Conservation (phyloP, 2,797 vertebrate species). For the Cynodonichthys magdalenae region DNA sequence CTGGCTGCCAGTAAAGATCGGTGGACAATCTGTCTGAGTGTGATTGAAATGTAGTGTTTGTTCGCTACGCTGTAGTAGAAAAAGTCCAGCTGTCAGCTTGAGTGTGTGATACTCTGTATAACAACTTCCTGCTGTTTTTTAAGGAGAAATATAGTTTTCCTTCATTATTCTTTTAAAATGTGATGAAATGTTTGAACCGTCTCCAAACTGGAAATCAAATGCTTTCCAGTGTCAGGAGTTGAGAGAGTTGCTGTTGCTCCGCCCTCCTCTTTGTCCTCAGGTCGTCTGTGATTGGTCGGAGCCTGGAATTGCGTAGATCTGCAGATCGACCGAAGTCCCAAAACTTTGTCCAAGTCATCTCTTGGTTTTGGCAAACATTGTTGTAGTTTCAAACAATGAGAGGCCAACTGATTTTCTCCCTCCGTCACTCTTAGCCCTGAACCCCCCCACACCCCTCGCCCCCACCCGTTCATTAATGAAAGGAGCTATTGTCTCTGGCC, state of each 20-base stretch:
- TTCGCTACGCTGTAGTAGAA: too few relatives aligned
- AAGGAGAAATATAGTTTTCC: neutral
- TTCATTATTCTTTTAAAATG: neutral
- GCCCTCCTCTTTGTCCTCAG: neutral
- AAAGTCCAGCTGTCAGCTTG: too few relatives aligned
- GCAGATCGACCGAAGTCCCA: conserved; percentile 30
- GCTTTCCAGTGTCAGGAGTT: neutral
- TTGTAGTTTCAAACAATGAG: conserved; percentile 49
- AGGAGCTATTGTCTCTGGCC: conserved; percentile 71
- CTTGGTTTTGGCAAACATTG: conserved; percentile 37
- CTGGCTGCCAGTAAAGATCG: neutral
- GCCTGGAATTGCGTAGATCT: conserved; percentile 34
- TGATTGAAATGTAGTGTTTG: neutral
- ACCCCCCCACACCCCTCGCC: conserved; percentile 35
- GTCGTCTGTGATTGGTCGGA: neutral
- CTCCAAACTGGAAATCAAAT: neutral
- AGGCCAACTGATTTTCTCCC: conserved; percentile 32
- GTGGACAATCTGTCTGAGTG: neutral
- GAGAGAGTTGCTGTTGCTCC: neutral
- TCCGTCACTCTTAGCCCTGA: conserved; percentile 25
- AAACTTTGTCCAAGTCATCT: conserved; percentile 32
- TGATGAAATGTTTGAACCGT: neutral
- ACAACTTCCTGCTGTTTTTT: neutral
- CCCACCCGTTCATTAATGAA: conserved; percentile 61
- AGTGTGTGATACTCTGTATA: neutral